Evolutionary conservation across 2,797 vertebrate genomes (phyloP), one percentile per base, ranked within the genome.

Genomic region (Coregonus sp.): DNA sequence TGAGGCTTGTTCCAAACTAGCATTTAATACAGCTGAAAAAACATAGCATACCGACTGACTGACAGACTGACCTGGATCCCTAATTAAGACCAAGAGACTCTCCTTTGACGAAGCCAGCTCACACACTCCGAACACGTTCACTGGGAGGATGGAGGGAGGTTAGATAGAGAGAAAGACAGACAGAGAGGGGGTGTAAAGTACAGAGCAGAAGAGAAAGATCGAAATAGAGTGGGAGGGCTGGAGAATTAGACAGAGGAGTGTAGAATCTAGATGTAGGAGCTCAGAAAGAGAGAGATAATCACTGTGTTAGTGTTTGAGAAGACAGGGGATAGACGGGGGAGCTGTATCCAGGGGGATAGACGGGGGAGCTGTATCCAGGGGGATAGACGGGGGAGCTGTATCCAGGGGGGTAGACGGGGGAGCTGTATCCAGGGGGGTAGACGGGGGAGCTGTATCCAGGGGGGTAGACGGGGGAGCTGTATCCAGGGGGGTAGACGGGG

Each of bases 301-400:
- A 67, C 86, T 86, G 85, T 71, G 68, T 87, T 88, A 88, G 90
- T 91, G 90, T 92, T 85, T 88, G 86, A 77, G 75, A 54, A 77
- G 69, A 69, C 79, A 70, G 82, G 66, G 72, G 51, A 35, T 40
- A 29, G 40, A 29, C 31, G 3, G 31, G 31, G 31, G 3, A 33
- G 31, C 31, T 33, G 31, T 33, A 33, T 33, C 1, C 31, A 33
- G 31, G 81, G 66, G 72, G 51, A 35, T 40, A 31, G 40, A 29
- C 16, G 6, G 56, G 33, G 14, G 9, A 15, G 4, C 31, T 33
- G 31, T 33, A 33, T 33, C 1, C 25, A 25, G 25, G 3, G 31
- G 31, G 31, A 33, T 33, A 3, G 31, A 33, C 31, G 3, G 31
- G 31, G 31, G 3, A 33, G 31, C 7, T 59, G 72, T 59, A 56